These are phyloP conservation scores for Amblyornis subalaris DNA, from an alignment of 2,113 vertebrate species.

Conservation along the genomic window DNA sequence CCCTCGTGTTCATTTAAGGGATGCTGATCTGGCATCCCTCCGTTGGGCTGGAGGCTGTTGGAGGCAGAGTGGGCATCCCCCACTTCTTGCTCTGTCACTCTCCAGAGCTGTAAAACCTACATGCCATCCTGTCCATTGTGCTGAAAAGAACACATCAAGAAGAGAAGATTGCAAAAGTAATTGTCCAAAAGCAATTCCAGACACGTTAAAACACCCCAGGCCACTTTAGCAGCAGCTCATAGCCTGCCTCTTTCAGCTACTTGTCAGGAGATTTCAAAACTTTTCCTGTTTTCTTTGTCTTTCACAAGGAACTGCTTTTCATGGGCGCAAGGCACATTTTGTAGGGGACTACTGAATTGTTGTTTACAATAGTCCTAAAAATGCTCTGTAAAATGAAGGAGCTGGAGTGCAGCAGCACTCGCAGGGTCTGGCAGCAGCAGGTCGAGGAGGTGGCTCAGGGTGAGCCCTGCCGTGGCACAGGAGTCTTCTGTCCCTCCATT, in stretches of 20 bases:
- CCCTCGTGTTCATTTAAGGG: neutral
- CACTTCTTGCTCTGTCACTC: neutral
- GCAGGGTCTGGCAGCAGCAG: neutral
- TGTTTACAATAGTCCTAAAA: neutral
- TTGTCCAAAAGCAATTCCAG: neutral
- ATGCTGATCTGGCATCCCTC: neutral
- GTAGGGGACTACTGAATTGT: neutral
- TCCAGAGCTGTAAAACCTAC: neutral
- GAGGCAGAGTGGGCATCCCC: neutral
- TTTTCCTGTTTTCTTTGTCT: neutral
- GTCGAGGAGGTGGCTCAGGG: neutral
- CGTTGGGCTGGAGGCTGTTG: neutral
- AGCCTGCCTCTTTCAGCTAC: neutral
- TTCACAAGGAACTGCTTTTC: neutral
- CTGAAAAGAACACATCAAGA: neutral
- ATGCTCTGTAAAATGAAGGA: neutral
- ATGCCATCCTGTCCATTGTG: neutral
- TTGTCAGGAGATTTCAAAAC: neutral
- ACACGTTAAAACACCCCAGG: neutral
- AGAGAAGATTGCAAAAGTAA: neutral
- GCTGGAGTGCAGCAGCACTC: neutral
- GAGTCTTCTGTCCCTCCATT: neutral
- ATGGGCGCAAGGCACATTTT: accelerated
- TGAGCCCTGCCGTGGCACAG: neutral
- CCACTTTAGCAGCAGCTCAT: neutral